Conservation (phyloP, 1,140 invertebrate genomes). For the Berghia stephanieae region DNA sequence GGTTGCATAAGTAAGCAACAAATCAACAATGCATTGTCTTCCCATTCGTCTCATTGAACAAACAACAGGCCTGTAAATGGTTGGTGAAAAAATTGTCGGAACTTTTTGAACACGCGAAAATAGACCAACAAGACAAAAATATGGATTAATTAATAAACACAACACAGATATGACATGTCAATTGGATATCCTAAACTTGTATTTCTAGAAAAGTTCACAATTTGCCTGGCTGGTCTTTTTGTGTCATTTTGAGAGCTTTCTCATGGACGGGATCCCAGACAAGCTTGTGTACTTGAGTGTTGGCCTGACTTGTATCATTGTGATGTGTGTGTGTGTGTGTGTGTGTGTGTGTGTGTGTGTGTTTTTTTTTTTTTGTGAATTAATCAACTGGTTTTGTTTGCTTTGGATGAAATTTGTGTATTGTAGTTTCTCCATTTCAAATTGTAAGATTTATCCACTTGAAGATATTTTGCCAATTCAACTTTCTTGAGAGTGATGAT, state of each 20-base stretch:
- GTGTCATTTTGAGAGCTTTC: not conserved
- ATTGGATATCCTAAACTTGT: not conserved
- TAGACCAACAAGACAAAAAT: too few relatives aligned
- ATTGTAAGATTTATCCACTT: not conserved
- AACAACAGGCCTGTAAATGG: not conserved
- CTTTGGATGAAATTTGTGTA: not conserved
- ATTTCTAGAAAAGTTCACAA: slow-evolving; percentile 6
- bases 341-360: slow-evolving; percentile 10
- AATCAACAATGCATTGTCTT: too few relatives aligned
- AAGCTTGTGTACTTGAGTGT: too few relatives aligned
- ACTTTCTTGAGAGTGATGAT: not conserved
- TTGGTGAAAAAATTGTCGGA: too few relatives aligned
- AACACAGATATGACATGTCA: too few relatives aligned
- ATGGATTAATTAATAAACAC: too few relatives aligned
- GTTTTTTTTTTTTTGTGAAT: not conserved
- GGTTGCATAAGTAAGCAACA: too few relatives aligned
- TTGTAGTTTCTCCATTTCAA: not conserved
- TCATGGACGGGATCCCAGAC: too few relatives aligned
- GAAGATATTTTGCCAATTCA: not conserved
- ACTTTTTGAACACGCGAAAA: too few relatives aligned
- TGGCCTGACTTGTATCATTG: not conserved
- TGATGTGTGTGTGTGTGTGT: slow-evolving; percentile 13
- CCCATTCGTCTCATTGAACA: too few relatives aligned
- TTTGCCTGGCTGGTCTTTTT: not conserved
- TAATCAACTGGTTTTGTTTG: not conserved